Evolutionary conservation across 2,797 vertebrate genomes (phyloP).

Genomic region (Aselliscus stoliczkanus): DNA sequence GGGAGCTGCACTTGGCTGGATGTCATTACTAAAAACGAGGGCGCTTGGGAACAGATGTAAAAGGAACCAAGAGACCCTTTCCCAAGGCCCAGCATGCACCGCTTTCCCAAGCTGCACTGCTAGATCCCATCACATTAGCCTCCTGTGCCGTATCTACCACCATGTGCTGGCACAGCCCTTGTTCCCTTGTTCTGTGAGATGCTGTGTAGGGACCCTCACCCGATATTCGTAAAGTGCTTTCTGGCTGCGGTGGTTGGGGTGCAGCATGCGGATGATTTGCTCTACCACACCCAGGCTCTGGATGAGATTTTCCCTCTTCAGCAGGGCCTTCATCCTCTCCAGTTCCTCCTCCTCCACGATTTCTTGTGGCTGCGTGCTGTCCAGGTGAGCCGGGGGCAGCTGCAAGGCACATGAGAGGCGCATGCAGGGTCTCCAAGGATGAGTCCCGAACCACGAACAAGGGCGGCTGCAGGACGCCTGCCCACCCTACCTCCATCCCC

Average conservation of each 20-base stretch:
- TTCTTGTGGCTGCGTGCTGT: conserved; percentile 78
- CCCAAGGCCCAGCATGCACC: not conserved
- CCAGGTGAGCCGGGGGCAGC: not conserved
- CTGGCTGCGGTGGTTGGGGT: not conserved
- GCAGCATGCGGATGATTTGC: conserved; percentile 74
- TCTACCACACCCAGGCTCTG: conserved; percentile 75
- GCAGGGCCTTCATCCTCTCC: conserved; percentile 75
- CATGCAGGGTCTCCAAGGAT: not conserved
- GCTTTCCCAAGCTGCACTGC: not conserved
- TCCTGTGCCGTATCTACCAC: not conserved
- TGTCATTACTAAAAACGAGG: not conserved
- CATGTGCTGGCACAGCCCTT: not conserved
- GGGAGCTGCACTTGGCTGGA: not conserved
- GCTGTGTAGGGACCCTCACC: conserved; percentile 58
- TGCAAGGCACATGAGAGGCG: not conserved
- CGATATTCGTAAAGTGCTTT: not conserved
- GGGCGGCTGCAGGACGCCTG: not conserved
- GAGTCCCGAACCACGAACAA: not conserved
- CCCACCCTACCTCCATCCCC: not conserved
- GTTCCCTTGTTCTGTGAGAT: not conserved
- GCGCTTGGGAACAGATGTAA: not conserved
- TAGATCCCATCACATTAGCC: not conserved
- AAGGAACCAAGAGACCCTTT: not conserved
- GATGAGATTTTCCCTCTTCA: conserved; percentile 80
- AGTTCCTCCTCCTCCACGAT: conserved; percentile 82